A percentile compares a stretch with the other conserved stretches of the same genome.
Conservation (phyloP, 2,888 invertebrate species). For the Athetis lepigone region DNA sequence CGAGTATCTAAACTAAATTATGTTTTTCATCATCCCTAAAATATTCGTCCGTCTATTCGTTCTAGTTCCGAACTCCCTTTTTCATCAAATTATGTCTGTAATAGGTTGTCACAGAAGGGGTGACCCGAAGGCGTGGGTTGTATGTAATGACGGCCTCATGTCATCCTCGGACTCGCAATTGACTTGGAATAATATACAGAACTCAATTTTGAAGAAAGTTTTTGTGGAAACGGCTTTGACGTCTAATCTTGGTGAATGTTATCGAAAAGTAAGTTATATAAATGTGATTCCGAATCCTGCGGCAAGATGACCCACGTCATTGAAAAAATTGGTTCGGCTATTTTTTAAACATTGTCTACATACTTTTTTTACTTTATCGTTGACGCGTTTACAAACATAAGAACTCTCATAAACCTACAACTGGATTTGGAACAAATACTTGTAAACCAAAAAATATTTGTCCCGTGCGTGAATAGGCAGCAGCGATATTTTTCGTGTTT, state of each 20-base stretch:
- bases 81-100: constrained; percentile 58
- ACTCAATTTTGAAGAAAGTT: constrained; percentile 35
- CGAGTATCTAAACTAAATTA: constrained; percentile 36
- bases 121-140: constrained; percentile 48
- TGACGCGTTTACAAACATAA: no score
- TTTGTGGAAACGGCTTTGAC: constrained; percentile 28
- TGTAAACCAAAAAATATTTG: no score
- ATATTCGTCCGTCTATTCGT: constrained; percentile 46
- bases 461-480: no score
- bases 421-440: no score
- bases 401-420: no score
- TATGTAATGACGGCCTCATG: constrained; percentile 53
- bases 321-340: constrained; percentile 27
- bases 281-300: constrained; percentile 30
- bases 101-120: constrained; percentile 55
- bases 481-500: background rate
- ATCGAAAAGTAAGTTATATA: constrained; percentile 32
- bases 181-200: constrained; percentile 45
- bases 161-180: constrained; percentile 51
- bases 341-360: no score
- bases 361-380: no score
- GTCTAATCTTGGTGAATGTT: constrained; percentile 29
- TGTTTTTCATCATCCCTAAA: constrained; percentile 45
- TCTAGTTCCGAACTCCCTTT: constrained; percentile 44
- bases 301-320: constrained; percentile 3